Percentiles rank a stretch among this genome's conserved stretches.
Evolutionary conservation across 2,797 vertebrate genomes (phyloP).

Genomic region (Myripristis murdjan): DNA sequence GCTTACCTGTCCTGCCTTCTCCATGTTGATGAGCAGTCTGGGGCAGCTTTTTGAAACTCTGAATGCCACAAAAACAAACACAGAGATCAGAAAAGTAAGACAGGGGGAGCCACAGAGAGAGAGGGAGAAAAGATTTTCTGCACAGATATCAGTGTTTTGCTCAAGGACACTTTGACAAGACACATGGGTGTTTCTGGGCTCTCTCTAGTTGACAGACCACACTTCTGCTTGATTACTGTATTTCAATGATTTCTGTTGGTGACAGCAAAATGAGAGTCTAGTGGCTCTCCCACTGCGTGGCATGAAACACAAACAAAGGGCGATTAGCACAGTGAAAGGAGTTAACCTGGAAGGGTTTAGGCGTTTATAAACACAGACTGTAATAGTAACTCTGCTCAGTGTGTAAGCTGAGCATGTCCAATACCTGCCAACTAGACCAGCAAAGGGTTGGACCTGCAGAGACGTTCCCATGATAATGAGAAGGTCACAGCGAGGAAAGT

Average conservation of each 20-base stretch:
- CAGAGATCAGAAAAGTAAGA: slow-evolving; percentile 12
- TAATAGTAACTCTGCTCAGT: background rate
- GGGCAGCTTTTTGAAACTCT: slow-evolving; percentile 91
- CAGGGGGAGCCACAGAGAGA: slow-evolving; percentile 21
- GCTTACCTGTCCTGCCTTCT: slow-evolving; percentile 91
- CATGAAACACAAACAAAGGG: background rate
- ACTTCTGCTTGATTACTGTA: background rate
- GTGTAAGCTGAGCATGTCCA: background rate
- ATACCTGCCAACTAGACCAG: slow-evolving; percentile 91
- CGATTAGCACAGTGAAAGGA: background rate
- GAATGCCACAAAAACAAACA: slow-evolving; percentile 4
- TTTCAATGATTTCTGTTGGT: too few species aligned
- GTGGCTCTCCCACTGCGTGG: background rate
- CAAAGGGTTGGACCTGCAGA: slow-evolving; percentile 94
- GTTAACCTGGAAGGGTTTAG: background rate
- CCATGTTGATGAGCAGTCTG: slow-evolving; percentile 94
- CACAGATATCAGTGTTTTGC: background rate
- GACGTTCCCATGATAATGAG: slow-evolving; percentile 95
- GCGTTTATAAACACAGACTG: background rate
- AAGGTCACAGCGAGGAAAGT: slow-evolving; percentile 91
- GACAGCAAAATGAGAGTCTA: too few species aligned
- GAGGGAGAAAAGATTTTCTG: background rate
- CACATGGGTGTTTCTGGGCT: background rate
- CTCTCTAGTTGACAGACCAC: background rate
- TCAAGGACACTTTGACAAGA: background rate